These are phyloP conservation scores for Typhlichthys eigenmanni DNA, from an alignment of 2,797 vertebrate species.

Conservation along the genomic window DNA sequence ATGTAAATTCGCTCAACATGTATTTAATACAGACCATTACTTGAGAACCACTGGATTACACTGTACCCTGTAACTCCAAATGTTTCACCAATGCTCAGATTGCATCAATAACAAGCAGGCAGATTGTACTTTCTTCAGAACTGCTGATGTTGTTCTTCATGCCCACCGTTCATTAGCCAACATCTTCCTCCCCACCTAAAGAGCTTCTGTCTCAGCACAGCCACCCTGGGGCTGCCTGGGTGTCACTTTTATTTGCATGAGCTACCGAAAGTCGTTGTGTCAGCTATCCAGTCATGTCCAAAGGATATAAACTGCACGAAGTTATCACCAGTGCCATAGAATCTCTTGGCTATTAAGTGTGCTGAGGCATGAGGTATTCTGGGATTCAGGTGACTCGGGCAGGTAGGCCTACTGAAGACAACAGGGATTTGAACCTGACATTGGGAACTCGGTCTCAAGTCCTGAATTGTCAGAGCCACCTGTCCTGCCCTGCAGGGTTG, in stretches of 20 bases:
- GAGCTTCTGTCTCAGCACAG: constrained; percentile 27
- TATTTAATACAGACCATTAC: no score
- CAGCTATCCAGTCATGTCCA: constrained; percentile 28
- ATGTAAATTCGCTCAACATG: no score
- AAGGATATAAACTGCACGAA: constrained; percentile 45
- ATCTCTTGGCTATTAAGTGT: constrained; percentile 41
- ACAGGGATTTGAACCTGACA: constrained; percentile 34
- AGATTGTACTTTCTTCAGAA: constrained; percentile 1
- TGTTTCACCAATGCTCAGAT: neutral
- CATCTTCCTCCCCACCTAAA: constrained; percentile 47
- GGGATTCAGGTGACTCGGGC: constrained; percentile 1
- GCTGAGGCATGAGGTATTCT: constrained; percentile 15
- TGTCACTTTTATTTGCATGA: constrained; percentile 48
- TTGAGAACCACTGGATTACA: no score
- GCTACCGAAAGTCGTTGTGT: constrained; percentile 39
- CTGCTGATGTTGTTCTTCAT: constrained; percentile 16
- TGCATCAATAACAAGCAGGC: constrained; percentile 22
- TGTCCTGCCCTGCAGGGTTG: no score
- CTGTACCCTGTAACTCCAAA: no score
- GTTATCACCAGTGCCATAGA: constrained; percentile 22
- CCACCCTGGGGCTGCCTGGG: constrained; percentile 20
- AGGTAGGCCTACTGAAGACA: constrained; percentile 9
- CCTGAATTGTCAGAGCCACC: no score
- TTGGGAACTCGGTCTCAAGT: constrained; percentile 1
- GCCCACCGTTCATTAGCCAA: constrained; percentile 25